These are phyloP conservation scores for Cricetomys ansorgei DNA, from an alignment of 2,113 vertebrate species.

Conservation along the genomic window DNA sequence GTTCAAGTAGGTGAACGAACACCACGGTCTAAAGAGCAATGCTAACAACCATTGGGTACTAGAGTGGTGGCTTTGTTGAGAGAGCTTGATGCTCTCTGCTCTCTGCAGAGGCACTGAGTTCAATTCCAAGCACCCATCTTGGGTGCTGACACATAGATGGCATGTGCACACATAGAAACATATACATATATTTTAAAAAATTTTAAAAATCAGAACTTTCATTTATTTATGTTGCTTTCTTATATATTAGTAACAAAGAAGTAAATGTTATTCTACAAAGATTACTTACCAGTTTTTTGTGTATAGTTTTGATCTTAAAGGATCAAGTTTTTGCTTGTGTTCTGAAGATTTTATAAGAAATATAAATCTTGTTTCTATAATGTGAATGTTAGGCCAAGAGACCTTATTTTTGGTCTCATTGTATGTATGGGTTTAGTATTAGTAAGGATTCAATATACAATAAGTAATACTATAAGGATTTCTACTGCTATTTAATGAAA, in stretches of 20 bases:
- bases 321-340: neutral
- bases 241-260: constrained; percentile 40
- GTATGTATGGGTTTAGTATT: neutral
- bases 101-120: neutral
- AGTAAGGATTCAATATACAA: neutral
- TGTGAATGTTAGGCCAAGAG: neutral
- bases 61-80: neutral
- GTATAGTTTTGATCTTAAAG: constrained; percentile 21
- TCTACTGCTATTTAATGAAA: neutral
- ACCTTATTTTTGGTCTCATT: neutral
- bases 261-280: constrained; percentile 5
- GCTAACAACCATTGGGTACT: neutral
- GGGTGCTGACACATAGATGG: neutral
- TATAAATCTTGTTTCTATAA: neutral
- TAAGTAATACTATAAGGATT: constrained; percentile 17
- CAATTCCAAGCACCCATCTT: too few species aligned
- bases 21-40: neutral
- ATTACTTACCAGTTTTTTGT: neutral
- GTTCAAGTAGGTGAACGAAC: neutral
- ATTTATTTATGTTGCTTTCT: constrained; percentile 31
- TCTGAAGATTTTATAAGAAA: neutral
- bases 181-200: neutral
- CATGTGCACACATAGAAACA: neutral
- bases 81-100: too few species aligned
- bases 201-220: neutral